Percentiles rank a stretch among this genome's conserved stretches.
phyloP scores from a whole-genome alignment of 2,113 vertebrate genomes.

The Isurus oxyrinchus region DNA sequence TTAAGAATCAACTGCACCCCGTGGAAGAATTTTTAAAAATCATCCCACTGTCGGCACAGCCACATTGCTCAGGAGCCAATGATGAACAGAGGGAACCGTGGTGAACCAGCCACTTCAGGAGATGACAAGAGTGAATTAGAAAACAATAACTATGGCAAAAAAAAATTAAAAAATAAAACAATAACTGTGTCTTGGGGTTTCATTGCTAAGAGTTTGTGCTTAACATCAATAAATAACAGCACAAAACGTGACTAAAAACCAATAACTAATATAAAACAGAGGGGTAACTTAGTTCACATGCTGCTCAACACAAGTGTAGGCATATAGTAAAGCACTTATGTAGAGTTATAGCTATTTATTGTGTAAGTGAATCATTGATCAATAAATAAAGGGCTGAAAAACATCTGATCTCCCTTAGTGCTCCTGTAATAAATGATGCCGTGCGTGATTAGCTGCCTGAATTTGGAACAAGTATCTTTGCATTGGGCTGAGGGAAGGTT shows the following conservation, averaged over 20 bases:
- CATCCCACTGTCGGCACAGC: neutral
- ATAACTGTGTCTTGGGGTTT: neutral
- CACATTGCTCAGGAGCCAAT: neutral
- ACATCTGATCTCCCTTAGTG: neutral
- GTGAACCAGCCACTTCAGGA: neutral
- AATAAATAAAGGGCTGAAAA: constrained; percentile 15
- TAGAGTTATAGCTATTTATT: neutral
- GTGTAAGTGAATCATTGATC: neutral
- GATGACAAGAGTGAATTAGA: neutral
- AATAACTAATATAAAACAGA: constrained; percentile 10
- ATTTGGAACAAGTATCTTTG: neutral
- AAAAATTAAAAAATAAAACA: neutral
- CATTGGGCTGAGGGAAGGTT: too few relatives aligned
- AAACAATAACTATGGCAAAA: too few relatives aligned
- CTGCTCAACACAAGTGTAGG: neutral
- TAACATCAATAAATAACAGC: neutral
- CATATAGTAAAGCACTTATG: neutral
- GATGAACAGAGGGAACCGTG: too few relatives aligned
- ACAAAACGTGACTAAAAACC: neutral
- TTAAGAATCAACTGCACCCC: too few relatives aligned
- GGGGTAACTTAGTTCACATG: neutral
- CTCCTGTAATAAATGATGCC: neutral
- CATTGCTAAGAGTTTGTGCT: neutral
- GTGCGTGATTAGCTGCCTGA: neutral
- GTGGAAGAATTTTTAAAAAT: neutral